Percentiles rank a stretch among this genome's conserved stretches.
Evolutionary conservation across 2,113 vertebrate genomes (phyloP).

Genomic region (Oreotrochilus melanogaster): DNA sequence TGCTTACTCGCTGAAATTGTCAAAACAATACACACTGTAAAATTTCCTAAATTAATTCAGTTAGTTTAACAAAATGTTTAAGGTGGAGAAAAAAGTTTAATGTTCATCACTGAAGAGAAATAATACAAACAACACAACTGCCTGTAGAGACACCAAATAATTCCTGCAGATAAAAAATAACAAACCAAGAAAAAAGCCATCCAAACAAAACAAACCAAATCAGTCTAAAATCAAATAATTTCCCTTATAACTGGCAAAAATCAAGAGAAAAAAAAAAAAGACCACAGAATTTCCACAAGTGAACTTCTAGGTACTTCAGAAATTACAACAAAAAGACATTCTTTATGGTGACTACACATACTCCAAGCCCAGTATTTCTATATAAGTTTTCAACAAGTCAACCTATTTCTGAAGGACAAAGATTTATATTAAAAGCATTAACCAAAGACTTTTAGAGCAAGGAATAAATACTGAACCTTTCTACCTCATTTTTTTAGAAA

Average conservation of each 20-base stretch:
- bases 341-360: not conserved
- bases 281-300: not conserved
- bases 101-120: constrained; percentile 17
- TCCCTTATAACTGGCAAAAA: not conserved
- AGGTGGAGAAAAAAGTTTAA: not conserved
- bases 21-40: constrained; percentile 29
- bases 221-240: not conserved
- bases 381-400: not conserved
- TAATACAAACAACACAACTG: not conserved
- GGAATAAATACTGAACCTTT: not conserved
- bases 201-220: not conserved
- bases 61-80: constrained; percentile 14
- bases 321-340: not conserved
- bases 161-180: not conserved
- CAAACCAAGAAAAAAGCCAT: not conserved
- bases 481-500: not conserved
- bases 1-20: constrained; percentile 85
- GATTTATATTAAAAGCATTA: not conserved
- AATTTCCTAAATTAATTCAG: constrained; percentile 24
- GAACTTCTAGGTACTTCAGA: not conserved
- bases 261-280: not conserved
- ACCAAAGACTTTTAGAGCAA: not conserved
- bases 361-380: not conserved
- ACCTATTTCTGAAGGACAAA: not conserved
- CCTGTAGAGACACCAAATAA: not conserved